Conservation (phyloP, 1,140 invertebrate genomes). For the Scylla paramamosain region DNA sequence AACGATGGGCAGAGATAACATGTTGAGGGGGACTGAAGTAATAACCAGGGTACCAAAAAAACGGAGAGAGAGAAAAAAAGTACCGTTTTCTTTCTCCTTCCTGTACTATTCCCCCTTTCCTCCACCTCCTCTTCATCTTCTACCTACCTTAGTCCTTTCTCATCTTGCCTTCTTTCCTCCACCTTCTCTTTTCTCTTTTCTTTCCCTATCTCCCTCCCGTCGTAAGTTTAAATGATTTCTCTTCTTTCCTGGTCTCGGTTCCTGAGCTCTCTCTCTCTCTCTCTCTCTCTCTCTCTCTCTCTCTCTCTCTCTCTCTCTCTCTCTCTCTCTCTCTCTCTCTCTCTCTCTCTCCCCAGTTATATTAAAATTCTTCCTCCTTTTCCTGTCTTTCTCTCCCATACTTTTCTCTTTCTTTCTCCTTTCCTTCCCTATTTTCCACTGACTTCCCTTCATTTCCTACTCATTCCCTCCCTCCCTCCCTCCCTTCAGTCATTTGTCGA, state of each 20-base stretch:
- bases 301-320: not conserved
- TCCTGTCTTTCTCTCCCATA: not conserved
- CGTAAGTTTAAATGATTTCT: too few species aligned
- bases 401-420: slow-evolving; percentile 14
- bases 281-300: too few species aligned
- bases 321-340: too few species aligned
- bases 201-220: not conserved
- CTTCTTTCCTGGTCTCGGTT: too few species aligned
- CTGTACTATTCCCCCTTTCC: too few species aligned
- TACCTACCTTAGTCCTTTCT: not conserved
- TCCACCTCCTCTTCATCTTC: not conserved
- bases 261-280: too few species aligned
- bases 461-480: too few species aligned
- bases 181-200: not conserved
- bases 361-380: not conserved
- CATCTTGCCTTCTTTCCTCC: not conserved
- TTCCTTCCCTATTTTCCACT: not conserved
- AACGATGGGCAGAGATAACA: not conserved
- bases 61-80: too few species aligned
- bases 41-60: too few species aligned
- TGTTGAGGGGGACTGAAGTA: not conserved
- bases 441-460: not conserved
- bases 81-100: not conserved
- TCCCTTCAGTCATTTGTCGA: too few species aligned
- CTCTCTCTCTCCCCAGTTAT: too few species aligned